Evolutionary conservation across 2,888 invertebrate genomes (phyloP), one percentile per base, ranked within the genome.

Genomic region (Luffia ferchaultella): DNA sequence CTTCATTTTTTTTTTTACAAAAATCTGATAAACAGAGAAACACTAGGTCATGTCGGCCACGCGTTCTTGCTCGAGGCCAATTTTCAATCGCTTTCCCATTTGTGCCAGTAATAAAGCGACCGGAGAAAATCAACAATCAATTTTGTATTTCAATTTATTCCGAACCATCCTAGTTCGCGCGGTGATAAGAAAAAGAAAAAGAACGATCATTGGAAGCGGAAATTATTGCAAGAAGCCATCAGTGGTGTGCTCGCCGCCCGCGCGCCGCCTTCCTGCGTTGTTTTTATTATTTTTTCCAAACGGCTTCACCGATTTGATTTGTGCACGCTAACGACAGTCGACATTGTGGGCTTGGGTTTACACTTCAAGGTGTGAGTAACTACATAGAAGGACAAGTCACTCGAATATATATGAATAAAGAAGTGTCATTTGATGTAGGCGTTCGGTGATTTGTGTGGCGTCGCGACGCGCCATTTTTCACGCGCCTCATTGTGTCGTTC

Each of bases 131-230:
- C 83, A 84, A 84, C 84, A 84, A 83, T 83, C 84, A 82, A 83
- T 83, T 85, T 84, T 79, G 80, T 83, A 82, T 84, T 84, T 82
- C 84, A 79, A 83, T 83, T 82, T 82, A 82, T 80, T 82, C 77
- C 79, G 75, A 75, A 73, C 77, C 80, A 76, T 78, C 80, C 71
- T 79, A 82, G 83, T 83, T 82, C 73, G 77, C 75, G 73, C 72
- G 77, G 63, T 76, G 80, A 82, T 82, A 83, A 82, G 82, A 82
- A 80, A 82, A 82, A n/a, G n/a, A n/a, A 78, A 54, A 80, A 73
- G 70, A 12, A 72, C 75, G 68, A 63, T 84, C 82, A 84, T 82
- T 84, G 76, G 71, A 73, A 82, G 73, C 85, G 85, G 85, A 85
- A 84, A 85, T 85, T 84, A 80, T 80, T 80, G 80, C 82, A 80